A percentile compares a stretch with the other conserved stretches of the same genome.
Evolutionary conservation across 2,797 vertebrate species (phyloP).

Genomic region (Pangasius sanitwongsei): DNA sequence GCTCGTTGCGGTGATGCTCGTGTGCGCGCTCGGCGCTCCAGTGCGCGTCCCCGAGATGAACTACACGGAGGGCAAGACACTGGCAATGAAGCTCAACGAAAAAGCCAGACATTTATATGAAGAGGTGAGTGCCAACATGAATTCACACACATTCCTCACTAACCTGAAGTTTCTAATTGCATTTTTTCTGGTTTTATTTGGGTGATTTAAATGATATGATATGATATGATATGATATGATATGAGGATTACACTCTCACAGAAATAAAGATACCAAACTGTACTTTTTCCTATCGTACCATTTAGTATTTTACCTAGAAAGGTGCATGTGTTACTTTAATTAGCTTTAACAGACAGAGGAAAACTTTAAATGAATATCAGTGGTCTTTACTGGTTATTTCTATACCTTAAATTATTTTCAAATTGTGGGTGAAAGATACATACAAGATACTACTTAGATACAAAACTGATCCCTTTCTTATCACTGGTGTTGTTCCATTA

Average conservation of each 20-base stretch:
- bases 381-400: neutral
- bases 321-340: neutral
- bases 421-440: neutral
- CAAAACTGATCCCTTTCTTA: neutral
- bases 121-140: conserved; percentile 24
- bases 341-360: neutral
- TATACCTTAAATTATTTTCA: neutral
- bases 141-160: neutral
- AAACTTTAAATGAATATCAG: neutral
- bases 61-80: neutral
- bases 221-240: neutral
- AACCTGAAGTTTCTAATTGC: neutral
- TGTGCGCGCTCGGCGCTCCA: neutral
- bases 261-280: neutral
- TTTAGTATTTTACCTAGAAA: neutral
- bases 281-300: neutral
- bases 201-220: neutral
- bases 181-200: neutral
- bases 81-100: conserved; percentile 26
- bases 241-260: neutral
- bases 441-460: neutral
- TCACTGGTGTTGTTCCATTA: neutral
- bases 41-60: neutral
- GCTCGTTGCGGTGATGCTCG: neutral
- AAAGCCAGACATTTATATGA: conserved; percentile 35